These are phyloP conservation scores for Eulithis testata DNA, from an alignment of 2,888 invertebrate species.

Conservation along the genomic window DNA sequence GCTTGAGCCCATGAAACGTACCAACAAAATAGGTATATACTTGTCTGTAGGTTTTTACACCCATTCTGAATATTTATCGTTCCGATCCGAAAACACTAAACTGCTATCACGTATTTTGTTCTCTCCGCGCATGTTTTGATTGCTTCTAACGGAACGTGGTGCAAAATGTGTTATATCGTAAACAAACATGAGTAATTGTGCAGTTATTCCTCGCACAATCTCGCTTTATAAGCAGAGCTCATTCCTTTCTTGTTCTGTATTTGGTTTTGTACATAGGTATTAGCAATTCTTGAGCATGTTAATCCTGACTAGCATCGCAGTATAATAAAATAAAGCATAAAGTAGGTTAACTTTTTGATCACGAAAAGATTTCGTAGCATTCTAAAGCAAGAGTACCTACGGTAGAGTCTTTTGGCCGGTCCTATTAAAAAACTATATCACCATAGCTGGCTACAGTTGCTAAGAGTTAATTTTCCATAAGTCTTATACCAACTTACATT, in stretches of 20 bases:
- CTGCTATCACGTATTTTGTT: slow-evolving; percentile 42
- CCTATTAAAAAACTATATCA: too few relatives aligned
- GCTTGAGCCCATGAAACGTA: too few relatives aligned
- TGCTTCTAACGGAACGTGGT: slow-evolving; percentile 52
- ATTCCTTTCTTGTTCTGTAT: slow-evolving; percentile 54
- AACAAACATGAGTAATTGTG: slow-evolving; percentile 61
- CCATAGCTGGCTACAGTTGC: too few relatives aligned
- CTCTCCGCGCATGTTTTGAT: slow-evolving; percentile 51
- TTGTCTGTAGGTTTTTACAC: too few relatives aligned
- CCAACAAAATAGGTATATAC: too few relatives aligned
- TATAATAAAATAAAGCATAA: too few relatives aligned
- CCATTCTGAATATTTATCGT: not conserved
- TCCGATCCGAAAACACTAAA: slow-evolving; percentile 9
- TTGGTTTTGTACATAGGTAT: slow-evolving; percentile 44
- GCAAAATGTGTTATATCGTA: slow-evolving; percentile 55
- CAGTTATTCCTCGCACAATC: slow-evolving; percentile 55
- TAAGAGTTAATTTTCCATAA: too few relatives aligned
- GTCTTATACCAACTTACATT: too few relatives aligned
- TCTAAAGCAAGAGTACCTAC: not conserved
- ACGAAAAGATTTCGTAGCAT: not conserved
- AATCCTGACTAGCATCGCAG: too few relatives aligned
- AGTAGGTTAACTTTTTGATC: too few relatives aligned
- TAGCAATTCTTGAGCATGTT: not conserved
- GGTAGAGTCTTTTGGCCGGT: too few relatives aligned
- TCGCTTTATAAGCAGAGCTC: slow-evolving; percentile 50